Conservation (phyloP, 2,797 vertebrate genomes). For the Denticeps clupeoides region DNA sequence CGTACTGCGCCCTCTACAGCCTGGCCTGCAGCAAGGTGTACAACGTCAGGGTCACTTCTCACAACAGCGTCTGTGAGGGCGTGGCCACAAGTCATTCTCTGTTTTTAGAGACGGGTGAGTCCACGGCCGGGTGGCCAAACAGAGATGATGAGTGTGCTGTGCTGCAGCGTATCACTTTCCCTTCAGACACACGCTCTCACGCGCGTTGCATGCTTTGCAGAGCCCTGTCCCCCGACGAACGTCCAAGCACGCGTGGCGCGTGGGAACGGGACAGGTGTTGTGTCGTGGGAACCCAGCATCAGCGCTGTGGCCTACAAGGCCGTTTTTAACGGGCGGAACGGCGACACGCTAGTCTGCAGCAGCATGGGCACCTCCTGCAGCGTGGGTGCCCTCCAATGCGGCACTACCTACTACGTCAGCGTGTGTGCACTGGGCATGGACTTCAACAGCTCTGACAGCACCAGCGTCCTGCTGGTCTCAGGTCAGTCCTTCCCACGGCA, state of each 20-base stretch:
- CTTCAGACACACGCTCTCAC: background rate
- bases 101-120: conserved; percentile 48
- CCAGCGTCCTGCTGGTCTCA: conserved; percentile 37
- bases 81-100: conserved; percentile 26
- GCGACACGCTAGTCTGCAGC: conserved; percentile 44
- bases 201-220: conserved; percentile 31
- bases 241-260: conserved; percentile 37
- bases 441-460: conserved; percentile 43
- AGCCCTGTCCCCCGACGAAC: conserved; percentile 58
- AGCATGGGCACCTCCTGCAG: conserved; percentile 41
- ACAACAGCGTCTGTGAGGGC: conserved; percentile 39
- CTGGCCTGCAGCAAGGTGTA: conserved; percentile 55
- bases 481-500: conserved; percentile 35
- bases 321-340: conserved; percentile 38
- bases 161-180: background rate
- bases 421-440: conserved; percentile 43
- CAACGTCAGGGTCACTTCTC: conserved; percentile 44
- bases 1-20: conserved; percentile 41
- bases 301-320: conserved; percentile 44
- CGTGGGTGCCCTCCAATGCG: conserved; percentile 49
- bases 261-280: conserved; percentile 17
- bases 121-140: background rate
- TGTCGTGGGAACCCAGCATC: conserved; percentile 57
- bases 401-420: conserved; percentile 40
- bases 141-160: too few species aligned